These are phyloP conservation scores for Dreissena polymorpha DNA, from an alignment of 1,140 invertebrate species.

Conservation along the genomic window DNA sequence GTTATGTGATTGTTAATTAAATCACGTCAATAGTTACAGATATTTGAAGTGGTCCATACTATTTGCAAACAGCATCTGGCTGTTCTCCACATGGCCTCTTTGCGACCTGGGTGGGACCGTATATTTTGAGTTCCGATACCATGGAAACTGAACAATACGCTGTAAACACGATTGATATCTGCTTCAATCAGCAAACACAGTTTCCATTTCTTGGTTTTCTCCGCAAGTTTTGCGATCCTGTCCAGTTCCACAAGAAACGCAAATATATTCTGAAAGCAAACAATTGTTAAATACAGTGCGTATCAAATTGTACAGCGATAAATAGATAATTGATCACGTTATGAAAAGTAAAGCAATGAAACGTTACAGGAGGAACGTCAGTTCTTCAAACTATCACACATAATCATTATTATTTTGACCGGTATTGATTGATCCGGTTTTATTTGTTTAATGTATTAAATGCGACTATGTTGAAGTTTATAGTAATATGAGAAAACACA, in stretches of 20 bases:
- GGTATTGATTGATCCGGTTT: too few species aligned
- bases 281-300: not conserved
- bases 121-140: not conserved
- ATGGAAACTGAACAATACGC: not conserved
- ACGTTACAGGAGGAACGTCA: too few species aligned
- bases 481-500: too few species aligned
- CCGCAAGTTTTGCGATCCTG: slow-evolving; percentile 21
- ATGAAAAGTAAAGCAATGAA: too few species aligned
- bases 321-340: not conserved
- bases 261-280: slow-evolving; percentile 14
- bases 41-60: not conserved
- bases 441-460: too few species aligned
- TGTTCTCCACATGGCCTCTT: slow-evolving; percentile 26
- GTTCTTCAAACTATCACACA: too few species aligned
- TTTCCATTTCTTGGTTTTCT: slow-evolving; percentile 16
- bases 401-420: too few species aligned
- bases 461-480: too few species aligned
- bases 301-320: not conserved
- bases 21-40: not conserved
- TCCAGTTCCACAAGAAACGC: slow-evolving; percentile 11
- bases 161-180: slow-evolving; percentile 30
- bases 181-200: slow-evolving; percentile 27
- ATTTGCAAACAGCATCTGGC: slow-evolving; percentile 33
- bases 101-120: slow-evolving; percentile 12
- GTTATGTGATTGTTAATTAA: not conserved